A percentile compares a stretch with the other conserved stretches of the same genome.
Evolutionary conservation across 2,888 invertebrate genomes (phyloP).

Genomic region (Drosophila lacicola): DNA sequence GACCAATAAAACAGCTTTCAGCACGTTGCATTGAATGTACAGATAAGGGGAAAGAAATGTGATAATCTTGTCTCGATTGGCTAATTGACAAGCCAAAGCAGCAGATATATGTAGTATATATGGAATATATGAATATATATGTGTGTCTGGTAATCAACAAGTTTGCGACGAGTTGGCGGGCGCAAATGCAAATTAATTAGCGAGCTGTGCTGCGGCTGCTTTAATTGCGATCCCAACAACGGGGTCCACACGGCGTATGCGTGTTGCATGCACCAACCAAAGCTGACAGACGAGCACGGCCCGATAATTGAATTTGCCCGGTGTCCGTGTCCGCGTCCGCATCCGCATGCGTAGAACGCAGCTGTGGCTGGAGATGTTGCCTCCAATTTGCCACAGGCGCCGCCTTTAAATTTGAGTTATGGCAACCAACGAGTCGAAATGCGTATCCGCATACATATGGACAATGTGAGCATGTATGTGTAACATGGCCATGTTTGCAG

Average conservation of each 20-base stretch:
- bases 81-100: conserved; percentile 50
- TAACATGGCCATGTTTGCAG: conserved; percentile 22
- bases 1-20: conserved; percentile 53
- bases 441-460: conserved; percentile 36
- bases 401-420: conserved; percentile 74
- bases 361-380: conserved; percentile 57
- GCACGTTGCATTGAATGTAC: conserved; percentile 31
- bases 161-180: conserved; percentile 47
- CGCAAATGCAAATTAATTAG: conserved; percentile 79
- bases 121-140: not conserved
- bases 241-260: conserved; percentile 68
- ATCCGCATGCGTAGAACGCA: conserved; percentile 60
- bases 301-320: conserved; percentile 71
- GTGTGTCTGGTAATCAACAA: conserved; percentile 66
- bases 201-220: conserved; percentile 58
- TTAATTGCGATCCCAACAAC: conserved; percentile 66
- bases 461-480: conserved; percentile 1
- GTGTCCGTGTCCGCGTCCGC: conserved; percentile 43
- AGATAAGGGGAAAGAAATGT: conserved; percentile 54
- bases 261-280: conserved; percentile 58
- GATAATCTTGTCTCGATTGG: conserved; percentile 65
- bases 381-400: conserved; percentile 75
- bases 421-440: conserved; percentile 44
- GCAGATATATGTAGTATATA: not conserved
- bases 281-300: conserved; percentile 22